Conservation (phyloP, 2,888 invertebrate species). For the Coelopa pilipes region DNA sequence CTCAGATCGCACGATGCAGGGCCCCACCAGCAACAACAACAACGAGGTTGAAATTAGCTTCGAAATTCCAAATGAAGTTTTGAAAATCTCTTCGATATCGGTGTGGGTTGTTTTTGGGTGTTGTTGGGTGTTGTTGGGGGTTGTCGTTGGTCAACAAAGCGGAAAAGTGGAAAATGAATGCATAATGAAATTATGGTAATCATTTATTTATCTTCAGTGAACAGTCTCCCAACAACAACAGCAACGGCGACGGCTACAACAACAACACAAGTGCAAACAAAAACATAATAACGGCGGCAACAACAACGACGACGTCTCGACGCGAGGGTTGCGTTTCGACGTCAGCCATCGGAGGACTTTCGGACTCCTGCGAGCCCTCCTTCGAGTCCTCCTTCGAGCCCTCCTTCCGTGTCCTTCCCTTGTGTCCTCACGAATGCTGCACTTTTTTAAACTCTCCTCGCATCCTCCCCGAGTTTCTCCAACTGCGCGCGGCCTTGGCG, state of each 20-base stretch:
- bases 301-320: background rate
- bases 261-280: slow-evolving; percentile 3
- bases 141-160: slow-evolving; percentile 46
- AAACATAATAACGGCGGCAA: background rate
- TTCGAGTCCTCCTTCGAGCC: no score
- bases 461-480: no score
- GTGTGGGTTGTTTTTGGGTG: background rate
- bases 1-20: no score
- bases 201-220: slow-evolving; percentile 52
- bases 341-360: no score
- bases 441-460: no score
- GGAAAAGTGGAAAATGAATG: slow-evolving; percentile 51
- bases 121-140: no score
- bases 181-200: slow-evolving; percentile 52
- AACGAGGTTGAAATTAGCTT: background rate
- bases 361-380: no score
- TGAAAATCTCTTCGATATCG: background rate
- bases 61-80: background rate
- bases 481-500: no score
- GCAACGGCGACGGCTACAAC: no score
- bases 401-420: no score
- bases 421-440: no score
- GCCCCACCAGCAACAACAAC: background rate
- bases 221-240: slow-evolving; percentile 42
- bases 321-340: no score